Evolutionary conservation across 2,113 vertebrate species (phyloP).

Genomic region (Globicephala melas): DNA sequence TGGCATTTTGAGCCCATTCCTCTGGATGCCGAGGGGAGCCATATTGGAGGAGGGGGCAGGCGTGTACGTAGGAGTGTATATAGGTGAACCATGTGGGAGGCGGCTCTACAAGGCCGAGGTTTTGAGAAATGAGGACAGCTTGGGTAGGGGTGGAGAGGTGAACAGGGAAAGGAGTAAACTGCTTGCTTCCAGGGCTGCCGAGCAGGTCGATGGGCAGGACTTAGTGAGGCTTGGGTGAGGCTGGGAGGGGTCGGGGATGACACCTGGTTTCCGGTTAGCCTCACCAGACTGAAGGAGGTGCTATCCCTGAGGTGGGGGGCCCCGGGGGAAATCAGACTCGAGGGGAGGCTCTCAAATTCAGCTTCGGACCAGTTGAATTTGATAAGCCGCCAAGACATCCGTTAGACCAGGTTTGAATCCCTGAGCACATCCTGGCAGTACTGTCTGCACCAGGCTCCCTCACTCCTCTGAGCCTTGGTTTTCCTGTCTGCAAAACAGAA

Average conservation of each 20-base stretch:
- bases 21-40: background rate
- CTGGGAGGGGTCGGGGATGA: background rate
- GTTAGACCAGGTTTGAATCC: background rate
- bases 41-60: background rate
- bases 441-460: background rate
- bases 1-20: background rate
- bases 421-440: background rate
- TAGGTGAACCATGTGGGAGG: background rate
- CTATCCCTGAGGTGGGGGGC: background rate
- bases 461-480: background rate
- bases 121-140: background rate
- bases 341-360: background rate
- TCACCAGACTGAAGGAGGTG: background rate
- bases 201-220: fast-evolving
- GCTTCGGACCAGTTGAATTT: background rate
- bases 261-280: background rate
- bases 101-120: background rate
- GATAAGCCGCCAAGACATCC: background rate
- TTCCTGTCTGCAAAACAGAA: background rate
- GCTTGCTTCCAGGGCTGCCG: background rate
- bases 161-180: background rate
- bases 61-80: too few species aligned
- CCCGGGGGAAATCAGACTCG: background rate
- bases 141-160: background rate
- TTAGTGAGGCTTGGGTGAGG: background rate